These are phyloP conservation scores for Apamea crenata DNA, from an alignment of 2,888 invertebrate species.

Conservation along the genomic window DNA sequence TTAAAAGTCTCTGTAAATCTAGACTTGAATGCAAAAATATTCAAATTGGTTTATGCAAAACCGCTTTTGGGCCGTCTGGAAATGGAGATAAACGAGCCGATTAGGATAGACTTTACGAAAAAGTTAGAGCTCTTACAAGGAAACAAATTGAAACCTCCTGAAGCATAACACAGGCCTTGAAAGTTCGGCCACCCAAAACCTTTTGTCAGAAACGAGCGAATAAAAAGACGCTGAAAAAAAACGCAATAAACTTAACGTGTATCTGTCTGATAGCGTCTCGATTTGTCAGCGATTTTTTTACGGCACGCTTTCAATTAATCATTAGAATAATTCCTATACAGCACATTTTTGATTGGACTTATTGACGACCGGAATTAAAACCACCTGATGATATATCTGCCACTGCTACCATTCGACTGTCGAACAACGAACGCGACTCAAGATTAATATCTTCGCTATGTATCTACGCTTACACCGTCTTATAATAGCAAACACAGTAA, in stretches of 20 bases:
- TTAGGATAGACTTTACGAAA: conserved; percentile 62
- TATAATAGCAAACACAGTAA: conserved; percentile 63
- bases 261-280: conserved; percentile 79
- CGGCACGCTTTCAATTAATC: conserved; percentile 82
- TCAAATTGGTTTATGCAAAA: conserved; percentile 75
- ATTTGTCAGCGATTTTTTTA: conserved; percentile 86
- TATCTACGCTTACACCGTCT: conserved; percentile 54
- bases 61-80: conserved; percentile 64
- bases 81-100: conserved; percentile 61
- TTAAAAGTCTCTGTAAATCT: conserved; percentile 70
- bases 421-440: conserved; percentile 61
- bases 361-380: conserved; percentile 76
- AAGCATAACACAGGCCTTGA: conserved; percentile 87
- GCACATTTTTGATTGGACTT: conserved; percentile 76
- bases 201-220: conserved; percentile 78
- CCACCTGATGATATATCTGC: conserved; percentile 74
- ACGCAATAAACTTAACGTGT: conserved; percentile 75
- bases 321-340: conserved; percentile 75
- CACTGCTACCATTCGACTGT: conserved; percentile 66
- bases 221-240: conserved; percentile 80
- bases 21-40: conserved; percentile 75
- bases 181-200: conserved; percentile 84
- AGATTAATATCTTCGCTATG: conserved; percentile 62
- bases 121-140: conserved; percentile 60
- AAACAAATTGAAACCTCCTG: conserved; percentile 77